Evolutionary conservation across 2,888 invertebrate genomes (phyloP).

Genomic region (Germaria angustata): DNA sequence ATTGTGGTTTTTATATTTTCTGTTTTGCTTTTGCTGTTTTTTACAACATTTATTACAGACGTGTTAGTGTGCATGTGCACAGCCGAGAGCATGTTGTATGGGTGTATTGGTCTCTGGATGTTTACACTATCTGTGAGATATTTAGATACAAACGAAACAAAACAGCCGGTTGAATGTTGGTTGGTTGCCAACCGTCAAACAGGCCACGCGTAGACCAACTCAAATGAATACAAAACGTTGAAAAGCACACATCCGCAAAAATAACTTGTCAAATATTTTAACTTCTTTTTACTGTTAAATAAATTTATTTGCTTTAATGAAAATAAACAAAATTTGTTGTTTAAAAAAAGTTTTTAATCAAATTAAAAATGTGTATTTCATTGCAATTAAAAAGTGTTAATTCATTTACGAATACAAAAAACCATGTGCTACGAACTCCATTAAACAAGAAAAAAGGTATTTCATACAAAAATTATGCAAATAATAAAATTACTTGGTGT

Average conservation of each 20-base stretch:
- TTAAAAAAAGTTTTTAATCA: not conserved
- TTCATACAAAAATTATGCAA: constrained; percentile 8
- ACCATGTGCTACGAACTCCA: constrained; percentile 11
- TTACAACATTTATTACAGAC: constrained; percentile 11
- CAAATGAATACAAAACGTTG: constrained; percentile 81
- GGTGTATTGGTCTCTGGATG: constrained; percentile 16
- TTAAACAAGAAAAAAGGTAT: constrained; percentile 34
- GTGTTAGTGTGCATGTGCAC: constrained; percentile 1
- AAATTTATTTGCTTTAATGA: not conserved
- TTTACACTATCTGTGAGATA: constrained; percentile 74
- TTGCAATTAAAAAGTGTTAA: constrained; percentile 36
- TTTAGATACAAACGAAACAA: constrained; percentile 70
- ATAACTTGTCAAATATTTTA: constrained; percentile 64
- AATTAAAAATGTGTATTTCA: not conserved
- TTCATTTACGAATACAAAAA: not conserved
- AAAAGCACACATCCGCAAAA: constrained; percentile 80
- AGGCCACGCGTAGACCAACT: constrained; percentile 76
- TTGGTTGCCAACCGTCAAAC: constrained; percentile 71
- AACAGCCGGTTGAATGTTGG: constrained; percentile 69
- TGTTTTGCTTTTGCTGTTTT: constrained; percentile 34
- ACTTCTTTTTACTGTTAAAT: constrained; percentile 34
- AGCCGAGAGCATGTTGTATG: not conserved
- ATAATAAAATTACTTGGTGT: not conserved
- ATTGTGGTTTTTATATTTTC: constrained; percentile 7
- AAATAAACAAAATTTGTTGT: not conserved